phyloP scores from a whole-genome alignment of 2,888 invertebrate genomes.

The Erynnis tages region DNA sequence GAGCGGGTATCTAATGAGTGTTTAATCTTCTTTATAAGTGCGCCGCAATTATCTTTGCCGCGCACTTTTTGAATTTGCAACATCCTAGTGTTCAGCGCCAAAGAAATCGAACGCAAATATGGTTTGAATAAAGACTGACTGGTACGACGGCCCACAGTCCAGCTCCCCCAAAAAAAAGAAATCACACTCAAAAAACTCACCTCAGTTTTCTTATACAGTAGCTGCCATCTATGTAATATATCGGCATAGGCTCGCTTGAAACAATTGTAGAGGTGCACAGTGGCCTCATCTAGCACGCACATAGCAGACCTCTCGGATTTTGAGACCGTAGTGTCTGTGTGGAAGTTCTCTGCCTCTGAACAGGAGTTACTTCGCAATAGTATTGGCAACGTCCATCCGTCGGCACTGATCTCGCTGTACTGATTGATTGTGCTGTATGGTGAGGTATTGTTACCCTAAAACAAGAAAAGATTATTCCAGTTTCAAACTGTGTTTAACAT shows the following conservation, averaged over 20 bases:
- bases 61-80: too few species aligned
- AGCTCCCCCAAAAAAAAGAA: too few species aligned
- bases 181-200: slow-evolving; percentile 75
- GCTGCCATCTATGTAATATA: slow-evolving; percentile 91
- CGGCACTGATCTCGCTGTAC: slow-evolving; percentile 86
- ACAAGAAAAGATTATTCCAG: too few species aligned
- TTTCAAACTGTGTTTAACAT: too few species aligned
- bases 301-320: slow-evolving; percentile 60
- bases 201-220: slow-evolving; percentile 89
- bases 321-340: slow-evolving; percentile 61
- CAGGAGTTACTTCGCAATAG: slow-evolving; percentile 91
- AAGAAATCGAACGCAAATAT: too few species aligned
- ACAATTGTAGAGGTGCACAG: slow-evolving; percentile 86
- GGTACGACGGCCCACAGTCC: too few species aligned
- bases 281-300: slow-evolving; percentile 69
- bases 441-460: slow-evolving; percentile 85
- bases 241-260: slow-evolving; percentile 95
- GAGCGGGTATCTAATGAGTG: too few species aligned
- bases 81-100: too few species aligned
- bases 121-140: too few species aligned
- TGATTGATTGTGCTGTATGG: slow-evolving; percentile 94
- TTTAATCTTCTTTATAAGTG: too few species aligned
- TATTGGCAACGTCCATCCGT: slow-evolving; percentile 88
- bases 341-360: slow-evolving; percentile 91
- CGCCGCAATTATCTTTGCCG: too few species aligned